These are phyloP conservation scores for Ryuthela nishihirai DNA, from an alignment of 2,888 invertebrate species.

Conservation along the genomic window DNA sequence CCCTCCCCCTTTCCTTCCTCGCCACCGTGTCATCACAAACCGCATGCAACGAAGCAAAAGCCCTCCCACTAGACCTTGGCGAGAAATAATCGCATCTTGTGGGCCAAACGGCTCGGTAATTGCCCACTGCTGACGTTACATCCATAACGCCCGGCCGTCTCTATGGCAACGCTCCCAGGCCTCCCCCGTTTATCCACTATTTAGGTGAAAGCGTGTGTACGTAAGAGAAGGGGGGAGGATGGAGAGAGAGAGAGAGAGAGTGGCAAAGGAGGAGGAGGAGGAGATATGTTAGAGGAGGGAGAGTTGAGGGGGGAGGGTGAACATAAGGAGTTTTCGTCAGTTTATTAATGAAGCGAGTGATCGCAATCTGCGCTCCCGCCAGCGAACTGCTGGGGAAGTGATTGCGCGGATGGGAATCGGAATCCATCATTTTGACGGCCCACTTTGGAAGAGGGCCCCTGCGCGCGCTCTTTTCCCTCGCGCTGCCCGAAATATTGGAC, in stretches of 20 bases:
- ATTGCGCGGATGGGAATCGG: conserved; percentile 32
- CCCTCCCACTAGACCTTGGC: too few relatives aligned
- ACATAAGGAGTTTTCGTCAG: conserved; percentile 38
- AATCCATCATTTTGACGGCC: conserved; percentile 38
- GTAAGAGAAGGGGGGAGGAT: conserved; percentile 8
- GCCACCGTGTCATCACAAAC: too few relatives aligned
- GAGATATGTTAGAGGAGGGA: conserved; percentile 16
- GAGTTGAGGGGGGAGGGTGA: not conserved
- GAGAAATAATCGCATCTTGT: conserved; percentile 37
- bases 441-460: conserved; percentile 20
- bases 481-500: too few relatives aligned
- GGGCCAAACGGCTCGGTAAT: conserved; percentile 35
- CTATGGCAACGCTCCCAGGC: conserved; percentile 12
- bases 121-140: conserved; percentile 38
- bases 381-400: conserved; percentile 15
- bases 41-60: too few relatives aligned
- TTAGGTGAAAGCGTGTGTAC: too few relatives aligned
- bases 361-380: conserved; percentile 18
- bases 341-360: conserved; percentile 33
- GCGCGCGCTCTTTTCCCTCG: not conserved
- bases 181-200: too few relatives aligned
- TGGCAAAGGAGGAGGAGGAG: not conserved
- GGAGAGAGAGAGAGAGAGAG: not conserved
- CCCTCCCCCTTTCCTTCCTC: conserved; percentile 1
- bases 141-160: conserved; percentile 31